Base-by-base conservation (phyloP, 2,888 invertebrate species). In the Polydrusus tereticollis region DNA sequence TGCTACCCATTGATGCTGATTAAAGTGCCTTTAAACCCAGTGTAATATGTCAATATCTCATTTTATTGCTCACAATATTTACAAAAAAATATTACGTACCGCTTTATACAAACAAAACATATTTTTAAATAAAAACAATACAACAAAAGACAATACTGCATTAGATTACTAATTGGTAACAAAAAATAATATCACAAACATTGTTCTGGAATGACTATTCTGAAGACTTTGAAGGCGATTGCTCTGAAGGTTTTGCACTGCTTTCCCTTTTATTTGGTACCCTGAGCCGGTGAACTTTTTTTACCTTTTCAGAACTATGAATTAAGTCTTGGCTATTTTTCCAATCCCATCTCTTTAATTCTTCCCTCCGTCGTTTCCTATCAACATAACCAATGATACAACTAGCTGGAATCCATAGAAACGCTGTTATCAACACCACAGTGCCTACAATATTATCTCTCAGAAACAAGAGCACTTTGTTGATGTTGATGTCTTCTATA, bases 401-500 rank as follows among this genome's bases (percentile, higher is more conserved):
- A 83, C 96, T 95, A 3, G 94, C 94, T 1, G 98, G 98, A 78
- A 98, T 94, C 98, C 98, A 99, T 67, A 98, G 88, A 67, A 97
- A 87, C n/a, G 97, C 92, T 10, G 97, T 96, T 75, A 95, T 90
- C 43, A 98, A 88, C 60, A 98, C 94, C 20, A 97, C 95, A 3
- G 96, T 94, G 69, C 97, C 96, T 33, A 98, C 97, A 74, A 97
- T 95, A 84, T 97, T 97, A 86, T 97, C 96, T 69, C 94, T 91
- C 62, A 97, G 88, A 84, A 97, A 96, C 62, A 94, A 89, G 79
- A 96, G 88, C 78, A 96, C 95, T 83, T 95, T 95, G 84, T 96
- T 97, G 72, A 97, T 96, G 85, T 96, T 96, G 70, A 97, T 96
- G 81, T 97, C 96, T 86, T 98, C 97, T 74, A 98, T 97, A 60